Conservation (phyloP, 2,888 invertebrate genomes). For the Phortica okadai region DNA sequence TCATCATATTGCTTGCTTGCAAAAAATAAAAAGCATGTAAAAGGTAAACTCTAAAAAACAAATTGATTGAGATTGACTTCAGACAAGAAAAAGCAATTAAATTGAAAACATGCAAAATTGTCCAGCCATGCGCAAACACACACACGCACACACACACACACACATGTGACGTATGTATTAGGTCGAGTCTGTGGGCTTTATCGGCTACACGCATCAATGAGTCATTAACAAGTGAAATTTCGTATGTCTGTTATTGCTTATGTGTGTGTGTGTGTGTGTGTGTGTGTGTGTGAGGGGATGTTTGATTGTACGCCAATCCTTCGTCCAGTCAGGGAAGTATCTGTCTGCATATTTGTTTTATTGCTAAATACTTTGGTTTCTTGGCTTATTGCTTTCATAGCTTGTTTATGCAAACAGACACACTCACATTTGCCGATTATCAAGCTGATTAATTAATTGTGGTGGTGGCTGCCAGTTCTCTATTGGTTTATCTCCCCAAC, state of each 20-base stretch:
- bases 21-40: background rate
- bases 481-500: background rate
- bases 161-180: background rate
- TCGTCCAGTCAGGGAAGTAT: background rate
- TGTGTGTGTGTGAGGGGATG: too few relatives aligned
- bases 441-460: conserved; percentile 30
- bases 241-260: background rate
- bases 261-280: background rate
- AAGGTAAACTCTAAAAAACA: background rate
- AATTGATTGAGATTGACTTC: conserved; percentile 24
- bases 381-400: conserved; percentile 31
- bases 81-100: conserved; percentile 32
- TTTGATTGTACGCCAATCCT: background rate
- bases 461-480: background rate
- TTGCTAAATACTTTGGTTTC: conserved; percentile 32
- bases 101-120: conserved; percentile 27
- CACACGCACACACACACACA: background rate
- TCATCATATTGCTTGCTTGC: too few relatives aligned
- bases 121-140: background rate
- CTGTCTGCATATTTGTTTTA: conserved; percentile 28
- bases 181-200: conserved; percentile 7
- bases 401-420: conserved; percentile 1
- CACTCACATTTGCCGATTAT: conserved; percentile 4
- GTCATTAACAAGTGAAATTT: conserved; percentile 21
- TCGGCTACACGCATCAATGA: conserved; percentile 28